Evolutionary conservation across 2,888 invertebrate genomes (phyloP).

Genomic region (Hyppa rectilinea): DNA sequence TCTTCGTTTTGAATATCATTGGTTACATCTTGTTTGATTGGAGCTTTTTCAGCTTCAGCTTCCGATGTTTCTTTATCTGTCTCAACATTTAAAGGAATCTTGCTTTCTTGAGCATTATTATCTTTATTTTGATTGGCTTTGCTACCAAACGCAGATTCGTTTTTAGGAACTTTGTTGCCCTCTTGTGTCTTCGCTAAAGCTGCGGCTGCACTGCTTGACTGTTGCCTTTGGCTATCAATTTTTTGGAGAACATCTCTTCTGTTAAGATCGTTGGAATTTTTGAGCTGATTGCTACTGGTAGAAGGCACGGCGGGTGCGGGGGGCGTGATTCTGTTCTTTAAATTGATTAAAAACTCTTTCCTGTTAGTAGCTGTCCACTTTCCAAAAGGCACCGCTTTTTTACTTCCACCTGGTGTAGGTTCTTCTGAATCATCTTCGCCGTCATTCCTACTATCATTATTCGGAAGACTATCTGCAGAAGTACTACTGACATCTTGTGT

Average conservation of each 20-base stretch:
- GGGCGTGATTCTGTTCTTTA: constrained; percentile 79
- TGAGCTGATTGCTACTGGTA: constrained; percentile 84
- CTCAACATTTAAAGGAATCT: constrained; percentile 64
- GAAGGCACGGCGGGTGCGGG: constrained; percentile 62
- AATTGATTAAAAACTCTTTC: constrained; percentile 86
- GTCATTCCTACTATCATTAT: constrained; percentile 48
- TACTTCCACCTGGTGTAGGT: constrained; percentile 76
- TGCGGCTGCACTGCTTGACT: constrained; percentile 73
- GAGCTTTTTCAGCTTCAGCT: constrained; percentile 48
- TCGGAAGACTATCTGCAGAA: constrained; percentile 38
- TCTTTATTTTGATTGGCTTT: constrained; percentile 70
- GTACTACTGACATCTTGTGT: constrained; percentile 53
- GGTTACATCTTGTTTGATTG: constrained; percentile 56
- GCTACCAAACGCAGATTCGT: constrained; percentile 79
- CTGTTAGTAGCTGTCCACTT: constrained; percentile 88
- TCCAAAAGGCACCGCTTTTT: constrained; percentile 86
- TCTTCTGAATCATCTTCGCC: constrained; percentile 57
- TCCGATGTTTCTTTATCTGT: constrained; percentile 56
- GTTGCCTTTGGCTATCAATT: constrained; percentile 85
- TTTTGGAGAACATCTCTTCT: constrained; percentile 86
- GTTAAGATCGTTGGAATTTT: constrained; percentile 87
- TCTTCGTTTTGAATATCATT: constrained; percentile 47
- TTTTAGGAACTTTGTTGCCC: constrained; percentile 75
- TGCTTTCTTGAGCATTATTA: constrained; percentile 58
- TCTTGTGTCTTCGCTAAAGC: constrained; percentile 78